Evolutionary conservation across 2,888 invertebrate genomes (phyloP).

Genomic region (Copidosoma aretas): DNA sequence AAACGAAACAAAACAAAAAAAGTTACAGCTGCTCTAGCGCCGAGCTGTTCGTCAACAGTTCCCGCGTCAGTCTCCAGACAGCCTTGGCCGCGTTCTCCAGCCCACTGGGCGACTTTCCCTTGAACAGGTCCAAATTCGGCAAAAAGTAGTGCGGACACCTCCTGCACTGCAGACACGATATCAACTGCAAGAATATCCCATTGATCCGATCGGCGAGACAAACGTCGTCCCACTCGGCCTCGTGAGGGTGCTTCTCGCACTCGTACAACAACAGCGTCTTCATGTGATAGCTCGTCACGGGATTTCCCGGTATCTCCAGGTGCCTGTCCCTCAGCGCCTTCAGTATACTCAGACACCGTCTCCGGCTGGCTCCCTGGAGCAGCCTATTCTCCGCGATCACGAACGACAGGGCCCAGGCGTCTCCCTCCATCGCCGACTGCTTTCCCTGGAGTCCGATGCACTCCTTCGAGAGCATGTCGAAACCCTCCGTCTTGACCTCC

Average conservation of each 20-base stretch:
- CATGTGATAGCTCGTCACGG: conserved; percentile 89
- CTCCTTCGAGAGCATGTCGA: conserved; percentile 90
- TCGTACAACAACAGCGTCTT: conserved; percentile 90
- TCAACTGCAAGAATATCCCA: conserved; percentile 92
- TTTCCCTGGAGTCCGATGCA: conserved; percentile 81
- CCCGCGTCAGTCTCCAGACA: conserved; percentile 89
- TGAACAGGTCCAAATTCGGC: conserved; percentile 90
- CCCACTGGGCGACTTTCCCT: conserved; percentile 87
- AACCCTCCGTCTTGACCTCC: conserved; percentile 93
- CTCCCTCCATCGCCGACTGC: conserved; percentile 91
- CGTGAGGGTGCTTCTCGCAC: conserved; percentile 94
- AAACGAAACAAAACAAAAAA: neutral
- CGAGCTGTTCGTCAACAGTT: conserved; percentile 88
- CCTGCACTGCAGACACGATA: conserved; percentile 94
- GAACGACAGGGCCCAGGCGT: conserved; percentile 93
- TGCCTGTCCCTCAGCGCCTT: conserved; percentile 91
- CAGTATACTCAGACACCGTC: conserved; percentile 84
- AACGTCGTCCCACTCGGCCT: conserved; percentile 92
- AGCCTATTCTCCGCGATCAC: conserved; percentile 89
- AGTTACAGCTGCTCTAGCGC: conserved; percentile 87
- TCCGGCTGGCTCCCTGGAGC: conserved; percentile 84
- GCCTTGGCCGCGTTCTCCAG: conserved; percentile 93
- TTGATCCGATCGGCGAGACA: conserved; percentile 90
- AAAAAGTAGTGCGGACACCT: conserved; percentile 95
- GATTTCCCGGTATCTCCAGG: conserved; percentile 85